phyloP scores from a whole-genome alignment of 2,113 vertebrate genomes.

The Campylomormyrus numenius region DNA sequence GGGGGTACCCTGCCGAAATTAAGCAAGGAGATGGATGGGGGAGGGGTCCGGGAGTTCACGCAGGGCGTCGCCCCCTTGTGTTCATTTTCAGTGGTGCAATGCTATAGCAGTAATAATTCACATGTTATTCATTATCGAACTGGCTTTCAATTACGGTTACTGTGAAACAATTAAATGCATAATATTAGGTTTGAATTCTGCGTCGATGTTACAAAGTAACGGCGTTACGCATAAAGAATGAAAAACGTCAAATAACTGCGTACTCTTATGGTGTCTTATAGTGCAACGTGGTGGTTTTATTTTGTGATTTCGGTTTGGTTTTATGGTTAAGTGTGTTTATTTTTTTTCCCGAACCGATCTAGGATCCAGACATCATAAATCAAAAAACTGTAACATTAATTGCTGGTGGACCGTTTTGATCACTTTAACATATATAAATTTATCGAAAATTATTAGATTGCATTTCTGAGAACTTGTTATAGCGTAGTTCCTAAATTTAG shows the following conservation, averaged over 20 bases:
- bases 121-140: neutral
- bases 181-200: neutral
- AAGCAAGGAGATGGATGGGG: neutral
- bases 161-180: neutral
- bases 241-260: neutral
- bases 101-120: neutral
- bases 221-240: neutral
- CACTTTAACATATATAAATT: neutral
- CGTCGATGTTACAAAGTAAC: neutral
- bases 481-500: neutral
- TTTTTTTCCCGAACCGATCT: neutral
- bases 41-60: neutral
- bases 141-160: neutral
- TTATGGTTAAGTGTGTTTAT: neutral
- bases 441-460: neutral
- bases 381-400: neutral
- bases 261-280: neutral
- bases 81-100: neutral
- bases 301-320: neutral
- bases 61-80: neutral
- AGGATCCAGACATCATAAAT: neutral
- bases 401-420: neutral
- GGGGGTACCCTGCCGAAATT: neutral
- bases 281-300: neutral
- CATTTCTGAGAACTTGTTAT: neutral